Base-by-base conservation (phyloP, 2,888 invertebrate genomes). In the Ennomos fuscantarius region DNA sequence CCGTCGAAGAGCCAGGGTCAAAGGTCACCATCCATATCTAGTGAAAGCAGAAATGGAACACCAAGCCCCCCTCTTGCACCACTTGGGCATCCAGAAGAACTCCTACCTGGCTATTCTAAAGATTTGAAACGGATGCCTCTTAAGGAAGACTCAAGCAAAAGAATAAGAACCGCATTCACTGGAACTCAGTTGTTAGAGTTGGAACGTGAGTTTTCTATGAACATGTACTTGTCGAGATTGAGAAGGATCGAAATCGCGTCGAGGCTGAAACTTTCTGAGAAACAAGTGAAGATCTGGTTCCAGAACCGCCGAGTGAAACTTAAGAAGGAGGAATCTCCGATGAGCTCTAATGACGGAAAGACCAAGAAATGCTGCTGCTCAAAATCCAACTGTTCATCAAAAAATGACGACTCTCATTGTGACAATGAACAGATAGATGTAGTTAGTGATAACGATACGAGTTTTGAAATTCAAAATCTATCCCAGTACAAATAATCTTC, bases 281-380 rank as follows among this genome's bases (percentile, higher is more conserved):
- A 98, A 78, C 98, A 98, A 90, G 98, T 98, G 64, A 98, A 97
- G 84, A 97, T 97, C 68, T 97, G 98, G 98, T 98, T 98, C 86
- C 97, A 98, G 82, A 98, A 98, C 84, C 94, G 98, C 8, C 93
- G 98, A 1, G 98, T 98, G 0, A 98, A 98, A 82, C 94, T 97
- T 86, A 98, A 98, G 93, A 98, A 98, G 76, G 97, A 97, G 67
- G 96, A 96, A 74, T 86, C 94, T 8, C 95, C 95, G 0, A 67
- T 83, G 68, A 65, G 71, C 8, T 63, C 74, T 0, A 65, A 33
- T n/a, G 85, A 86, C 1, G 80, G 83, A 0, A 82, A 81, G 31
- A 69, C 73, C 0, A 89, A 85, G 60, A 87, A 86, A 56, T 90
- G 90, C 55, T 92, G 92, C 63, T 91, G 91, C 60, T 63, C 79